Evolutionary conservation across 2,888 invertebrate genomes (phyloP), one percentile per base, ranked within the genome.

Genomic region (Melanargia galathea): DNA sequence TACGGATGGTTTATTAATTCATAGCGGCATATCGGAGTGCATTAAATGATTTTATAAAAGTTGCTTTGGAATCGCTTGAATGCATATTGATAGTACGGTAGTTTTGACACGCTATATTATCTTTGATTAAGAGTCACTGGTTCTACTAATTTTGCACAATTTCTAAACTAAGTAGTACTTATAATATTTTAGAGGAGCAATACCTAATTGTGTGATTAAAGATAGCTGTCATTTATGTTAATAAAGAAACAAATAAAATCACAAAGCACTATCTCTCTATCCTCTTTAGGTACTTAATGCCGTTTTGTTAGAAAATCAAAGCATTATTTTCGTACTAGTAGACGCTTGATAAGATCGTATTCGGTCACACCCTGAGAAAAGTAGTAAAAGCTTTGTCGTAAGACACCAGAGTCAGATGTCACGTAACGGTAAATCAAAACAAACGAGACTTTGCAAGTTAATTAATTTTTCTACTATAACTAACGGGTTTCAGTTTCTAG

Each of bases 371-470:
- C 35, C 38, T 30, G 49, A 40, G 30, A 5, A 63, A 55, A 59
- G 46, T 55, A 48, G 54, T 16, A 52, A 59, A 57, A 48, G 45
- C 51, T 52, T 62, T 63, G 60, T 51, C 46, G 26, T 38, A 62
- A 30, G 30, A 30, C 3, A 30, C 7, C 40, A 74, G 70, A 75
- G 75, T 73, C 75, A 71, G 71, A 74, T 75, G 79, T 77, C 80
- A 73, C 58, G 72, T 79, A 86, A 85, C 88, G 82, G 87, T 81
- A 75, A 52, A 52, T 22, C 11, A 16, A 51, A 62, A 61, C 43
- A 61, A 63, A 49, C 33, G 46, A 65, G 24, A 5, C 30, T 46
- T 40, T 55, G 40, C 40, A 16, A 58, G 18, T 60, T 63, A 64
- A 46, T 62, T 60, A 49, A 33, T 54, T 43, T 40, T 49, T 43